These are phyloP conservation scores for Chrysaora quinquecirrha DNA, from an alignment of 30 jellyfish, hydroid and myxozoan species.

Conservation along the genomic window DNA sequence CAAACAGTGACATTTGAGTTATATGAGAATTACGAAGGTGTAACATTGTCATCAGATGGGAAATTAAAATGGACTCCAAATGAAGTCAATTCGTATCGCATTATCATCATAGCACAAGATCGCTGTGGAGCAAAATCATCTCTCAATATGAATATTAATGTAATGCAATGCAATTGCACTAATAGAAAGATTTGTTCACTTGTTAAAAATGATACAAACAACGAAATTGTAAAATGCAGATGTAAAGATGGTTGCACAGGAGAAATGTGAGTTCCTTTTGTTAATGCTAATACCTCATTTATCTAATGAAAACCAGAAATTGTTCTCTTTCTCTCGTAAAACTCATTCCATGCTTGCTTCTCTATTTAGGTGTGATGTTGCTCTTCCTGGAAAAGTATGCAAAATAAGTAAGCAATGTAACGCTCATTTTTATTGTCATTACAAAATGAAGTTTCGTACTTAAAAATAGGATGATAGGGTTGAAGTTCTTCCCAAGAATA, in stretches of 20 bases:
- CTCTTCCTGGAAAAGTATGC: background rate
- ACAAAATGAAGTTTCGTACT: too few species aligned
- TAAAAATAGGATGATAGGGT: too few species aligned
- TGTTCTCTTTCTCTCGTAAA: too few species aligned
- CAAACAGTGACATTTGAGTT: slow-evolving; percentile 56
- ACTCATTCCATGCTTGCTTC: too few species aligned
- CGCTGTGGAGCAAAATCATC: slow-evolving; percentile 63
- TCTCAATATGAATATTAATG: slow-evolving; percentile 23
- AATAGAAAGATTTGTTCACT: slow-evolving; percentile 44
- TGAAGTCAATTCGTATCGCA: slow-evolving; percentile 3
- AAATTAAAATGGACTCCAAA: slow-evolving; percentile 51
- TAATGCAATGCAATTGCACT: slow-evolving; percentile 57
- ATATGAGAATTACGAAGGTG: slow-evolving; percentile 61
- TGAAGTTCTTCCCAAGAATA: too few species aligned
- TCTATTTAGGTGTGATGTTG: background rate
- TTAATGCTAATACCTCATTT: background rate
- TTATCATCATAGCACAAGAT: slow-evolving; percentile 49
- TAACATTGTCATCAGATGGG: slow-evolving; percentile 57
- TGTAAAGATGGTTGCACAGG: slow-evolving; percentile 86
- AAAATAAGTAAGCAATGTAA: background rate
- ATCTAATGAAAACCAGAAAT: background rate
- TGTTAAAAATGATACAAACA: slow-evolving; percentile 20
- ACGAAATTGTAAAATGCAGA: slow-evolving; percentile 28
- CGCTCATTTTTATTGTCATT: background rate
- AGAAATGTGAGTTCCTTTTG: slow-evolving; percentile 47